These are phyloP conservation scores for Pogonophryne albipinna DNA, from an alignment of 2,797 vertebrate genomes.

Conservation along the genomic window DNA sequence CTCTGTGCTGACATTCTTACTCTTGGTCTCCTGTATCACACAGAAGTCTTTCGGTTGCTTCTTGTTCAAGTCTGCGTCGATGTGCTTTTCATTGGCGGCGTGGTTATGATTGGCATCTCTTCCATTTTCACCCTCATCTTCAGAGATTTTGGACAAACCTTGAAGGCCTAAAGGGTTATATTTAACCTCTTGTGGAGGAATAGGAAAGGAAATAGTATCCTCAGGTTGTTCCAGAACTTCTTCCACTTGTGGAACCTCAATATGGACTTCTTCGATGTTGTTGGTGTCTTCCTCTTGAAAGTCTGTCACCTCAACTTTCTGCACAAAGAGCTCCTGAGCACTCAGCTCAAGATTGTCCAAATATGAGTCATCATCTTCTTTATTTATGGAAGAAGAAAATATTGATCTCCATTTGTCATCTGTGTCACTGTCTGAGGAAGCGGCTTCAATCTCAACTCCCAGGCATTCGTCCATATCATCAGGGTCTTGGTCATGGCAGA, in stretches of 20 bases:
- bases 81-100: slow-evolving; percentile 39
- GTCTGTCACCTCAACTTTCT: slow-evolving; percentile 77
- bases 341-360: slow-evolving; percentile 84
- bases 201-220: slow-evolving; percentile 51
- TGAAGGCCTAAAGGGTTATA: slow-evolving; percentile 78
- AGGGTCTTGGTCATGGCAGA: slow-evolving; percentile 74
- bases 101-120: slow-evolving; percentile 67
- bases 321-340: slow-evolving; percentile 87
- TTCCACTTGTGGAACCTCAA: slow-evolving; percentile 67
- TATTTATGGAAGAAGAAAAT: slow-evolving; percentile 89
- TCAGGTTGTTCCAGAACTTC: slow-evolving; percentile 81
- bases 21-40: slow-evolving; percentile 87
- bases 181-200: slow-evolving; percentile 76
- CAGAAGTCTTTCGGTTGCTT: slow-evolving; percentile 88
- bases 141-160: slow-evolving; percentile 84
- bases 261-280: slow-evolving; percentile 56
- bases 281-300: slow-evolving; percentile 53
- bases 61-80: slow-evolving; percentile 72
- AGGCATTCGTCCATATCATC: slow-evolving; percentile 82
- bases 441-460: slow-evolving; percentile 80
- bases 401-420: slow-evolving; percentile 88
- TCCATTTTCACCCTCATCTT: slow-evolving; percentile 82
- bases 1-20: slow-evolving; percentile 86
- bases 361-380: slow-evolving; percentile 87
- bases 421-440: slow-evolving; percentile 82